Conservation (phyloP, 1,140 invertebrate genomes). For the Cyclina sinensis region DNA sequence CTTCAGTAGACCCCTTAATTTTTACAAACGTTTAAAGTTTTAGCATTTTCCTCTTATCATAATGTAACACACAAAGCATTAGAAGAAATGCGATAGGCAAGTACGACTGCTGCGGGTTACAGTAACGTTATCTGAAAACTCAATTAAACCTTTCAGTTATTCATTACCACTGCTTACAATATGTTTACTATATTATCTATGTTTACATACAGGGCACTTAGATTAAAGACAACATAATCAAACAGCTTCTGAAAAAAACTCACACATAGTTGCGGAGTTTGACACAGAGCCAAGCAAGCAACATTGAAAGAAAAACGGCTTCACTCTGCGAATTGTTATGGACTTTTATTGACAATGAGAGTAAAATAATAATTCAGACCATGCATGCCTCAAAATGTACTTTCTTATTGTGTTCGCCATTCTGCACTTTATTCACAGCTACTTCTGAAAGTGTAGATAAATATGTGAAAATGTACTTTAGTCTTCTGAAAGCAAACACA, state of each 20-base stretch:
- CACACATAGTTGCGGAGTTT: background rate
- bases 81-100: conserved; percentile 6
- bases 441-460: too few relatives aligned
- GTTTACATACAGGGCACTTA: conserved; percentile 31
- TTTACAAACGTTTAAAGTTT: background rate
- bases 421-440: too few relatives aligned
- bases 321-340: too few relatives aligned
- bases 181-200: background rate
- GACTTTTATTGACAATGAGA: too few relatives aligned
- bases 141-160: conserved; percentile 23
- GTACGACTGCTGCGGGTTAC: background rate
- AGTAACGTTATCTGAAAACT: conserved; percentile 41
- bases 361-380: too few relatives aligned
- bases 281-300: background rate
- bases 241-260: conserved; percentile 5
- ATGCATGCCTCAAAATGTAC: too few relatives aligned
- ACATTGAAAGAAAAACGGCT: too few relatives aligned
- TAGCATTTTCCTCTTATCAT: background rate
- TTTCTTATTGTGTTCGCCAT: too few relatives aligned
- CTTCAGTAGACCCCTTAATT: background rate
- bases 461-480: too few relatives aligned
- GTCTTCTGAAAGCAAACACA: too few relatives aligned
- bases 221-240: conserved; percentile 17
- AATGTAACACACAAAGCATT: conserved; percentile 32
- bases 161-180: background rate